Percentiles rank a stretch among this genome's conserved stretches.
Conservation (phyloP, 2,888 invertebrate species). For the Buathra laborator region DNA sequence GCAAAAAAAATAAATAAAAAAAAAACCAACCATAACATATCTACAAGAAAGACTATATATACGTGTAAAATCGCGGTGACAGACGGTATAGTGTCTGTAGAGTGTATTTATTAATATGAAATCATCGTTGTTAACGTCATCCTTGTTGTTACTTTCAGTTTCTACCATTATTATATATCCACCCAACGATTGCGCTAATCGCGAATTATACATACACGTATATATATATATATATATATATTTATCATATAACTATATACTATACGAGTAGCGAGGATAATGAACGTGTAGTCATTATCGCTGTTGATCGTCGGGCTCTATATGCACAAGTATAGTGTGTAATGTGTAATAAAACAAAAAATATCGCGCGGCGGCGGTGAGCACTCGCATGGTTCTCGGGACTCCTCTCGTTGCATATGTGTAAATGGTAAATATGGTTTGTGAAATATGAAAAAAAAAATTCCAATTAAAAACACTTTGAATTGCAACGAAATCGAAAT, state of each 20-base stretch:
- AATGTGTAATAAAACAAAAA: slow-evolving; percentile 67
- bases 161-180: slow-evolving; percentile 64
- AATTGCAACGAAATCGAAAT: not conserved
- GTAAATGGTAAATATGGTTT: not conserved
- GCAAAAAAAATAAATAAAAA: slow-evolving; percentile 51
- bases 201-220: slow-evolving; percentile 71
- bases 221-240: slow-evolving; percentile 62
- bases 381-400: slow-evolving; percentile 56
- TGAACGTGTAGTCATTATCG: slow-evolving; percentile 62
- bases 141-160: slow-evolving; percentile 71
- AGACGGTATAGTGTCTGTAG: slow-evolving; percentile 60
- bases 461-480: not conserved
- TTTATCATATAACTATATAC: slow-evolving; percentile 66
- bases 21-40: slow-evolving; percentile 68
- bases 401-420: slow-evolving; percentile 35
- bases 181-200: slow-evolving; percentile 54
- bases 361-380: slow-evolving; percentile 41
- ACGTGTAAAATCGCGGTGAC: slow-evolving; percentile 62
- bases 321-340: slow-evolving; percentile 58
- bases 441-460: slow-evolving; percentile 1
- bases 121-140: slow-evolving; percentile 72
- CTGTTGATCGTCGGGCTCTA: slow-evolving; percentile 58
- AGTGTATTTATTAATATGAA: slow-evolving; percentile 60
- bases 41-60: slow-evolving; percentile 67
- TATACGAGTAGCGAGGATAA: slow-evolving; percentile 60